Evolutionary conservation across 2,113 vertebrate species (phyloP), one percentile per base, ranked within the genome.

Genomic region (Dasypus novemcinctus): DNA sequence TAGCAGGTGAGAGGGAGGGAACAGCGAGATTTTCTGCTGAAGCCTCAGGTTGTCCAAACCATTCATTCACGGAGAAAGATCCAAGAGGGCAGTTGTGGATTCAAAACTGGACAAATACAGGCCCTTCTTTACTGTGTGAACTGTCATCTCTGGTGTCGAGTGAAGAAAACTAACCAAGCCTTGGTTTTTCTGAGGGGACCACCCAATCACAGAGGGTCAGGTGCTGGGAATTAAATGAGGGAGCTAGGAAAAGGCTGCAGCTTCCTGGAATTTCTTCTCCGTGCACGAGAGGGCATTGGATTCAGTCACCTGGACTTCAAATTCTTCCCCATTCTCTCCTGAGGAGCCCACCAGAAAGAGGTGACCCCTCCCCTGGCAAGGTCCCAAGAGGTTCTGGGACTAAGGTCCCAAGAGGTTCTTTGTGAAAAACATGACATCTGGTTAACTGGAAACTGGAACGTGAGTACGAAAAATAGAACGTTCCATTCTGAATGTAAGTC

Each of bases 21-120:
- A 97, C 94, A 97, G 95, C n/a, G 96, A 97, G 96, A 94, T 74
- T 92, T 96, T 96, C 92, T 97, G 93, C 97, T 90, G 93, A 96
- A 96, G 94, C 96, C 97, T 98, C 97, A 87, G 79, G 95, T 97
- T 97, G 98, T 98, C 97, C 98, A 98, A 97, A 98, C 97, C 90
- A 25, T 96, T 98, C 96, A n/a, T n/a, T n/a, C n/a, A 81, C 94
- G 31, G 69, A 97, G 97, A 95, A 57, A 91, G 63, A 96, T 52
- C 72, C 66, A 93, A 95, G 93, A 95, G 79, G 94, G 95, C 95
- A 76, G 66, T 86, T 78, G 78, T 87, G 95, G 96, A 84, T 94
- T 96, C 87, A 93, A 78, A 75, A 84, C 87, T 85, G 54, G 33
- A 85, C 95, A 38, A 41, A 96, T 27, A 27, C 75, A 61, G 84